A percentile compares a stretch with the other conserved stretches of the same genome.
Evolutionary conservation across 2,113 vertebrate species (phyloP).

Genomic region (Hassar affinis): DNA sequence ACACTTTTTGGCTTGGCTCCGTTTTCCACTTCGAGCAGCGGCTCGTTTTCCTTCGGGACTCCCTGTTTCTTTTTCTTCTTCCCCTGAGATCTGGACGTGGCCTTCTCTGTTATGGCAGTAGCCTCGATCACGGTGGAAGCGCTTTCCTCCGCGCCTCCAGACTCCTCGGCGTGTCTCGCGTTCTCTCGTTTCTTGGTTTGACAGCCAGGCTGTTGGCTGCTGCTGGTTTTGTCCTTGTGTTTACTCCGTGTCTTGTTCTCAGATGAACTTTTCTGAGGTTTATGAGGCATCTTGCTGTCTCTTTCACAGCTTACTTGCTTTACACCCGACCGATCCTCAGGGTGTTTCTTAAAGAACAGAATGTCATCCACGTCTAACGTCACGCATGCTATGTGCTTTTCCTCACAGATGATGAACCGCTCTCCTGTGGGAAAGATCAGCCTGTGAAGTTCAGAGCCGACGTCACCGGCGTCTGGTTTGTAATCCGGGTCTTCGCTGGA

Average conservation of each 20-base stretch:
- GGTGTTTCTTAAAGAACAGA: constrained; percentile 50
- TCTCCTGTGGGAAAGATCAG: constrained; percentile 47
- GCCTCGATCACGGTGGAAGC: constrained; percentile 52
- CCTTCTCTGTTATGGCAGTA: constrained; percentile 57
- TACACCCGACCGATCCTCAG: background rate
- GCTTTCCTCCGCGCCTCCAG: constrained; percentile 39
- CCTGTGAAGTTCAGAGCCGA: constrained; percentile 57
- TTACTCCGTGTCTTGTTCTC: constrained; percentile 64
- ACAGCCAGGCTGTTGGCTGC: constrained; percentile 46
- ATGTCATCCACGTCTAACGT: constrained; percentile 54
- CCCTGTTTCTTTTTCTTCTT: constrained; percentile 75
- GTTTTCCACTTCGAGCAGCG: constrained; percentile 54
- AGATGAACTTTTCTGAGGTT: constrained; percentile 56
- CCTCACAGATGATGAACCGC: constrained; percentile 40
- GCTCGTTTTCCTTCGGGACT: constrained; percentile 53
- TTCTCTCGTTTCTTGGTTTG: constrained; percentile 62
- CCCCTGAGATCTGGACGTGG: constrained; percentile 57
- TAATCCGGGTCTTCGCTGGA: constrained; percentile 8
- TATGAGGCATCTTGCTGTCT: constrained; percentile 66
- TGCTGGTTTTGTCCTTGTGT: constrained; percentile 60
- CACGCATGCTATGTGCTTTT: constrained; percentile 42
- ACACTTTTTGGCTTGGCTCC: constrained; percentile 54
- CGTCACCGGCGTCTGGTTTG: constrained; percentile 23
- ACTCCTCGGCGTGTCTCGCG: constrained; percentile 7
- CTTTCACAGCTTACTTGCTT: constrained; percentile 13